Conservation (phyloP, 2,888 invertebrate species). For the Amblyjoppa fuscipennis region DNA sequence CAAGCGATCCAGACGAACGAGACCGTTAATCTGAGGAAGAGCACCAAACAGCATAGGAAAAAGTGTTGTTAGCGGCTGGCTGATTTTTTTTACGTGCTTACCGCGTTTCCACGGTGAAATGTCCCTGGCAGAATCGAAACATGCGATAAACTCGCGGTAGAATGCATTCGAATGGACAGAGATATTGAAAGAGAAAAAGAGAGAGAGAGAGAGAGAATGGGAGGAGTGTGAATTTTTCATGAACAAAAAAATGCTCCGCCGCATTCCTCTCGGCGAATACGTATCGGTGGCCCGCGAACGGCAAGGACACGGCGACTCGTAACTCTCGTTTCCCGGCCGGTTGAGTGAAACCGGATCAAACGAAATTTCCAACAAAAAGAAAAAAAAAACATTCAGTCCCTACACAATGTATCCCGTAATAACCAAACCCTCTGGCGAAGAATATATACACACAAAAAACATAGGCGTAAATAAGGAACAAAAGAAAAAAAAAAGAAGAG, state of each 20-base stretch:
- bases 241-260: constrained; percentile 24
- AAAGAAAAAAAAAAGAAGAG: constrained; percentile 39
- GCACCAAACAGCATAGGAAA: constrained; percentile 87
- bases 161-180: constrained; percentile 49
- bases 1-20: constrained; percentile 89
- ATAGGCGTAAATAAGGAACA: constrained; percentile 50
- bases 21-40: constrained; percentile 91
- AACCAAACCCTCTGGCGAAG: constrained; percentile 39
- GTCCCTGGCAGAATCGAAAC: constrained; percentile 63
- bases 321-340: constrained; percentile 37
- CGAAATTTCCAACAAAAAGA: constrained; percentile 44
- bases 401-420: constrained; percentile 60
- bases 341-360: constrained; percentile 32
- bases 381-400: constrained; percentile 19
- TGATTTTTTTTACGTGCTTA: constrained; percentile 43
- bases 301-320: constrained; percentile 26
- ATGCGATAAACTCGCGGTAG: constrained; percentile 71
- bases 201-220: constrained; percentile 52
- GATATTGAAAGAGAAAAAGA: constrained; percentile 61
- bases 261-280: constrained; percentile 13
- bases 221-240: constrained; percentile 11
- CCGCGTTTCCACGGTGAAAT: constrained; percentile 45
- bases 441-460: constrained; percentile 46
- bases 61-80: constrained; percentile 83
- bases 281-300: constrained; percentile 37